These are phyloP conservation scores for Hyla sarda DNA, from an alignment of 2,113 vertebrate genomes.

Conservation along the genomic window DNA sequence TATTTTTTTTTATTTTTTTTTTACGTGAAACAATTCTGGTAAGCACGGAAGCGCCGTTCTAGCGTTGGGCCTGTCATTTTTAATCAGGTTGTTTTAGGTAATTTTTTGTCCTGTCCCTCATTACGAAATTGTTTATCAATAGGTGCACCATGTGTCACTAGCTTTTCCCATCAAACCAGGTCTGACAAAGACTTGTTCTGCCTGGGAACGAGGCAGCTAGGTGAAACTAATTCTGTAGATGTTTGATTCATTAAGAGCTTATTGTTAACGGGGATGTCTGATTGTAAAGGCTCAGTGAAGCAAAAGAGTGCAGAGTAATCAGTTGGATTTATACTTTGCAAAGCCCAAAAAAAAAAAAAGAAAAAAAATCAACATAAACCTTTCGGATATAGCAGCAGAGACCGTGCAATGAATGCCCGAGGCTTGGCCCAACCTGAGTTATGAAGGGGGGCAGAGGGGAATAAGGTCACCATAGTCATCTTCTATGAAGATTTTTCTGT, in stretches of 20 bases:
- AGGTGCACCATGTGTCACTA: conserved; percentile 98
- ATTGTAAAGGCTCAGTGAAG: conserved; percentile 99
- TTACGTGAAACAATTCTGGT: conserved; percentile 71
- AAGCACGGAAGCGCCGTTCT: conserved; percentile 65
- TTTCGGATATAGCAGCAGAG: conserved; percentile 80
- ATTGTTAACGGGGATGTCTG: conserved; percentile 98
- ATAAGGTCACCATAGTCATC: conserved; percentile 86
- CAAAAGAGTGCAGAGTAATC: conserved; percentile 98
- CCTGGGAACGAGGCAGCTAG: conserved; percentile 99
- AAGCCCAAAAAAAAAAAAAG: conserved; percentile 78
- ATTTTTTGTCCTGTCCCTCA: conserved; percentile 89
- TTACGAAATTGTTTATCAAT: conserved; percentile 97
- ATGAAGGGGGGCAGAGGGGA: conserved; percentile 74
- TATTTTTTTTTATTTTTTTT: conserved; percentile 70
- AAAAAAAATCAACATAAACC: conserved; percentile 84
- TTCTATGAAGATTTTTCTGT: conserved; percentile 83
- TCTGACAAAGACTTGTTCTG: conserved; percentile 95
- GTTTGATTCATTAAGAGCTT: conserved; percentile 99
- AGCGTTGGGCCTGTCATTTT: conserved; percentile 78
- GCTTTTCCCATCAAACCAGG: conserved; percentile 97
- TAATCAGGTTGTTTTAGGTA: conserved; percentile 86
- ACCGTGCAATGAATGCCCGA: conserved; percentile 79
- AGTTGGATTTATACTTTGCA: conserved; percentile 97
- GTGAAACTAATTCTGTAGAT: conserved; percentile 99
- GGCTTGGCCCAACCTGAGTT: conserved; percentile 83